phyloP scores from a whole-genome alignment of 2,113 vertebrate genomes.

The Tretioscincus oriximinensis region DNA sequence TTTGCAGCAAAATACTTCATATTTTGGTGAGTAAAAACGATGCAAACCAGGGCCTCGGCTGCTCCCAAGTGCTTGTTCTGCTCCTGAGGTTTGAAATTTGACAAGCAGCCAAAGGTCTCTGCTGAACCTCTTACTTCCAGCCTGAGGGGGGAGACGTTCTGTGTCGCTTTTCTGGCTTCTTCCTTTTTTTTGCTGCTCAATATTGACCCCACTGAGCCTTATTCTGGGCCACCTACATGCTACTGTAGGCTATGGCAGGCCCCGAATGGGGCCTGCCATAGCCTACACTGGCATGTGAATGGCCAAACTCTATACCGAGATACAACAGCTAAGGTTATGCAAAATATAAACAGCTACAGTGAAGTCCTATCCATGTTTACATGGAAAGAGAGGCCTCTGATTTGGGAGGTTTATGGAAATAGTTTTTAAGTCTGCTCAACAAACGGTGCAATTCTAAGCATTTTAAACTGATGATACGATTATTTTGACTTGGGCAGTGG shows the following conservation, averaged over 20 bases:
- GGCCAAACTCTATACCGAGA: not conserved
- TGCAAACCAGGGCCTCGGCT: not conserved
- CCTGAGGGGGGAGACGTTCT: not conserved
- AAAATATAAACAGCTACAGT: not conserved
- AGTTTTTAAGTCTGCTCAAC: not conserved
- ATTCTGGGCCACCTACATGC: too few relatives aligned
- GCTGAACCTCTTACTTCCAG: not conserved
- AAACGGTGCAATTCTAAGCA: not conserved
- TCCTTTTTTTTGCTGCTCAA: not conserved
- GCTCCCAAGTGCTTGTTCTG: not conserved
- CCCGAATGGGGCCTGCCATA: too few relatives aligned
- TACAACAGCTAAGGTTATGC: not conserved
- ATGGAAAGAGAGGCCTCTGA: not conserved
- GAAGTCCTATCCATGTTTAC: not conserved
- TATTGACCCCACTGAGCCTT: too few relatives aligned
- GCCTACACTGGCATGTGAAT: too few relatives aligned
- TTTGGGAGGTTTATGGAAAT: not conserved
- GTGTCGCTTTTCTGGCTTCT: not conserved
- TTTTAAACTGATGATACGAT: not conserved
- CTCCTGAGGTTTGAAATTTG: not conserved
- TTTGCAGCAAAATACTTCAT: not conserved
- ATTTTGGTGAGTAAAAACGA: not conserved
- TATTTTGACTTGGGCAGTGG: conserved; percentile 1
- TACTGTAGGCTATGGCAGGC: too few relatives aligned
- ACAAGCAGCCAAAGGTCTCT: not conserved